Evolutionary conservation across 1,140 invertebrate genomes (phyloP).

Genomic region (Nasonia vitripennis): DNA sequence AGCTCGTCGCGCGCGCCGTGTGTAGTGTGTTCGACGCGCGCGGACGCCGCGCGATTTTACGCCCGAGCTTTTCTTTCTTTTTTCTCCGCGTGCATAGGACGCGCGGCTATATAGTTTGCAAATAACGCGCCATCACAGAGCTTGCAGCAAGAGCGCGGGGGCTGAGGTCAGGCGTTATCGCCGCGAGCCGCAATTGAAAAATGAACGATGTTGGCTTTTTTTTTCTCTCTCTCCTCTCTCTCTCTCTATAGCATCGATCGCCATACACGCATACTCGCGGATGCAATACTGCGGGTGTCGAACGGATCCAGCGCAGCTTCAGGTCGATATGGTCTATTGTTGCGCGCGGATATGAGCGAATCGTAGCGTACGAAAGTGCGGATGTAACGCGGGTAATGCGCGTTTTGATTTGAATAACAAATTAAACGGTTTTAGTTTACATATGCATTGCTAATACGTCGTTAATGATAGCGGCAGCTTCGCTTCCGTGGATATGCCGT

Average conservation of each 20-base stretch:
- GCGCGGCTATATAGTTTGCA: neutral
- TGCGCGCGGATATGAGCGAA: neutral
- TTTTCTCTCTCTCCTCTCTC: too few species aligned
- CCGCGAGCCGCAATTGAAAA: conserved; percentile 2
- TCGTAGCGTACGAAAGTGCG: neutral
- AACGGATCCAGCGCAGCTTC: neutral
- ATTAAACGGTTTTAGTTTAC: conserved; percentile 1
- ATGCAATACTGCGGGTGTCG: neutral
- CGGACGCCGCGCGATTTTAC: conserved; percentile 11
- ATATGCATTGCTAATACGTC: neutral
- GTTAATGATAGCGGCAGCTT: neutral
- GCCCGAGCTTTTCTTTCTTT: neutral
- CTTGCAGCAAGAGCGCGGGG: too few species aligned
- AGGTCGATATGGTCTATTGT: too few species aligned
- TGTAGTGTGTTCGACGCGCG: conserved; percentile 20
- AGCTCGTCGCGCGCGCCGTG: neutral
- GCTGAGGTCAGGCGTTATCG: neutral
- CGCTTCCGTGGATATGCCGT: neutral
- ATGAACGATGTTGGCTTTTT: neutral
- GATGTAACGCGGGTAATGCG: neutral
- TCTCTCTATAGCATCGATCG: neutral
- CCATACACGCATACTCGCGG: too few species aligned
- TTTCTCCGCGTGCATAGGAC: neutral
- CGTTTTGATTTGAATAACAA: conserved; percentile 4
- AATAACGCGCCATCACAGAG: neutral